A percentile compares a stretch with the other conserved stretches of the same genome.
phyloP scores from a whole-genome alignment of 2,797 vertebrate genomes.

The Muraenolepis orangiensis region DNA sequence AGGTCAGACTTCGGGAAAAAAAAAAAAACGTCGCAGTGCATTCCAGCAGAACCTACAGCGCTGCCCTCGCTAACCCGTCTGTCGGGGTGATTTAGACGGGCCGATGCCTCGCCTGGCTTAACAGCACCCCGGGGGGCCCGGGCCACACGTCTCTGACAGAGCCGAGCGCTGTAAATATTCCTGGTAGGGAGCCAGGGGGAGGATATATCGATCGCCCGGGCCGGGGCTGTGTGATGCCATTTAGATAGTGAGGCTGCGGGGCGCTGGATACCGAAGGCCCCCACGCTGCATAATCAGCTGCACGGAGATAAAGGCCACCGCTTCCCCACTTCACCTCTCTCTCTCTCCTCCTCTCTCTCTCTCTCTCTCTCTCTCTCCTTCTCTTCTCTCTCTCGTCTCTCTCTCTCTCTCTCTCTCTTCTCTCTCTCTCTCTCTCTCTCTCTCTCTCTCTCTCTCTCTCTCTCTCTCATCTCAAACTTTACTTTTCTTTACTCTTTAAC shows the following conservation, averaged over 20 bases:
- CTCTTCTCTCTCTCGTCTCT: no score
- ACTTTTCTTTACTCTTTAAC: not conserved
- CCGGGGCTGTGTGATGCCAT: slow-evolving; percentile 31
- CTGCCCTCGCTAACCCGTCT: slow-evolving; percentile 16
- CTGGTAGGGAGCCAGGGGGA: slow-evolving; percentile 31
- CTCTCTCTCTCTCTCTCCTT: no score
- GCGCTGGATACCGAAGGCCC: slow-evolving; percentile 17
- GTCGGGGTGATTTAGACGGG: slow-evolving; percentile 42
- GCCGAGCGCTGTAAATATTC: slow-evolving; percentile 22
- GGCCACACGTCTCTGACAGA: slow-evolving; percentile 11
- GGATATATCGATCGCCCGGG: slow-evolving; percentile 36
- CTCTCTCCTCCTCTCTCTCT: no score
- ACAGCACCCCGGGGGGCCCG: not conserved
- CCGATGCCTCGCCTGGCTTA: not conserved
- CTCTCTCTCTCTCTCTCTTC: no score
- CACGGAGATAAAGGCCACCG: not conserved
- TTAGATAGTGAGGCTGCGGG: slow-evolving; percentile 13
- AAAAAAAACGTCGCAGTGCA: slow-evolving; percentile 27
- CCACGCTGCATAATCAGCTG: slow-evolving; percentile 14
- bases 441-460: no score
- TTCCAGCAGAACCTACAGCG: not conserved
- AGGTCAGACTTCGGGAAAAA: slow-evolving; percentile 38
- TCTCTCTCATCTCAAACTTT: not conserved
- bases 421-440: no score
- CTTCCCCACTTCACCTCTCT: no score